phyloP scores from a whole-genome alignment of 2,113 vertebrate species.

The Menura novaehollandiae region DNA sequence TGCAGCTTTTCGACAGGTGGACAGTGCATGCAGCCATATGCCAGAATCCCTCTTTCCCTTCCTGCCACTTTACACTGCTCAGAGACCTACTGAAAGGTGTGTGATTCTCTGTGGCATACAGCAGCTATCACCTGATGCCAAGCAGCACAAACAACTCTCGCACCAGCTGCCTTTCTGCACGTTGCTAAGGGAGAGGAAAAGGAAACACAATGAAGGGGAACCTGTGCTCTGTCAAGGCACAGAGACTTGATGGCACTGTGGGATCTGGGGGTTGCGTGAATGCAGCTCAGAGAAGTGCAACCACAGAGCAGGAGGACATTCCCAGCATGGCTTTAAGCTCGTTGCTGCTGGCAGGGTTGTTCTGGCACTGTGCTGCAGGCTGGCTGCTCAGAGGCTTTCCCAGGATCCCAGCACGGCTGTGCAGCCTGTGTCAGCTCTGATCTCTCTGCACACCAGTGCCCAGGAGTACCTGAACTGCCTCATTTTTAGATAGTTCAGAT shows the following conservation, averaged over 20 bases:
- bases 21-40: neutral
- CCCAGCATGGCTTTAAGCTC: neutral
- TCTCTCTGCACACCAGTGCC: neutral
- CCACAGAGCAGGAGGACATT: neutral
- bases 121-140: neutral
- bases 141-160: neutral
- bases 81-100: neutral
- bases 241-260: neutral
- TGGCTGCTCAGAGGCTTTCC: neutral
- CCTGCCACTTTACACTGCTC: neutral
- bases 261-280: neutral
- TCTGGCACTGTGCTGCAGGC: neutral
- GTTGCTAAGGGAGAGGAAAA: neutral
- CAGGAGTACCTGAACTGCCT: neutral
- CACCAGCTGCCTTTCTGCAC: neutral
- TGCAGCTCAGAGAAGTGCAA: neutral
- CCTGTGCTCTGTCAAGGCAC: neutral
- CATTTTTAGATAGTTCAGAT: neutral
- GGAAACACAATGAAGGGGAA: neutral
- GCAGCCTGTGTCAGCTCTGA: neutral
- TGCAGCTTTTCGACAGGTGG: neutral
- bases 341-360: neutral
- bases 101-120: neutral
- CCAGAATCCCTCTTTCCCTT: neutral
- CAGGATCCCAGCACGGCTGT: neutral